Conservation (phyloP, 2,888 invertebrate genomes). For the Cosmia pyralina region DNA sequence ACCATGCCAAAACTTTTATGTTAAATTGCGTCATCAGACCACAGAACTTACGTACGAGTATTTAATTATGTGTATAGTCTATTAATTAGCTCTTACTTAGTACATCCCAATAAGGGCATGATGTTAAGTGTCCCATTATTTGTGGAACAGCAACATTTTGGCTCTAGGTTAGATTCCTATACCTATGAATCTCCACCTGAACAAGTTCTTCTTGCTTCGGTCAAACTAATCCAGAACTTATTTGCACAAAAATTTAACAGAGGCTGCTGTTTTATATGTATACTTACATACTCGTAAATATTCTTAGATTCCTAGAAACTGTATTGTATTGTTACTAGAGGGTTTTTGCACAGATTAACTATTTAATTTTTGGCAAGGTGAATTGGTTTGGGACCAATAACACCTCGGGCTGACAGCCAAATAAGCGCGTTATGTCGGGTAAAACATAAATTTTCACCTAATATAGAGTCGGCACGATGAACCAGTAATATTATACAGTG, state of each 20-base stretch:
- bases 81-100: neutral
- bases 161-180: neutral
- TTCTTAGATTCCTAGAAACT: neutral
- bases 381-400: neutral
- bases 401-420: conserved; percentile 27
- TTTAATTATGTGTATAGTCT: neutral
- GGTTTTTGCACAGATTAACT: neutral
- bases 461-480: conserved; percentile 38
- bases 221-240: too few relatives aligned
- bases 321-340: neutral
- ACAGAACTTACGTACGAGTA: neutral
- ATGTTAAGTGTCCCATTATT: neutral
- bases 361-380: neutral
- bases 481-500: conserved; percentile 33
- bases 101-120: too few relatives aligned
- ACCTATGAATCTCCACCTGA: neutral
- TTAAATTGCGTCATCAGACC: neutral
- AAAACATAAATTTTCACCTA: conserved; percentile 24
- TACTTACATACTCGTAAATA: too few relatives aligned
- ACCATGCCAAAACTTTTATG: neutral
- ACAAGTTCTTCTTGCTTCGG: too few relatives aligned
- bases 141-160: neutral
- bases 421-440: conserved; percentile 18
- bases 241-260: neutral
- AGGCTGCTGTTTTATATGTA: neutral